These are phyloP conservation scores for Avahi laniger DNA, from an alignment of 2,797 vertebrate species.

Conservation along the genomic window DNA sequence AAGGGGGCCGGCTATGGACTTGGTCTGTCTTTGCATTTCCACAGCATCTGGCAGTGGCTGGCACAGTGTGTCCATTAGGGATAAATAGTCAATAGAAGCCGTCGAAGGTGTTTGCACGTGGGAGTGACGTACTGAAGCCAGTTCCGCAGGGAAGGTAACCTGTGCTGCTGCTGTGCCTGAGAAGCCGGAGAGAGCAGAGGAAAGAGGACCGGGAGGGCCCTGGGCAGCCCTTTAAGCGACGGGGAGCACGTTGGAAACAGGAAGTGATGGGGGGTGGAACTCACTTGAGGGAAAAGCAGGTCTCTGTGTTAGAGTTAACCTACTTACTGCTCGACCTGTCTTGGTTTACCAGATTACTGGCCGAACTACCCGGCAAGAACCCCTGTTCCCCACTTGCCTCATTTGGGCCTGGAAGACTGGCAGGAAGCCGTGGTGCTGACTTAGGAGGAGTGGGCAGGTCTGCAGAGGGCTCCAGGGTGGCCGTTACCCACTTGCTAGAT, in stretches of 20 bases:
- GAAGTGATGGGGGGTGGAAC: not conserved
- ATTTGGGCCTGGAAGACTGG: not conserved
- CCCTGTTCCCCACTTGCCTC: not conserved
- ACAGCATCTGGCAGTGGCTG: not conserved
- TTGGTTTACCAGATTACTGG: not conserved
- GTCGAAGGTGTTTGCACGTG: not conserved
- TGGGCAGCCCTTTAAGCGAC: not conserved
- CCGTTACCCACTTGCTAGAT: not conserved
- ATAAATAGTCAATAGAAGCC: not conserved
- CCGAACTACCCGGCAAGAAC: not conserved
- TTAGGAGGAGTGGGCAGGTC: not conserved
- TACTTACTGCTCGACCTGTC: too few species aligned
- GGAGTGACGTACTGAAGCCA: fast-evolving
- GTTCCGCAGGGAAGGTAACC: not conserved
- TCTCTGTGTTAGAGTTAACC: not conserved
- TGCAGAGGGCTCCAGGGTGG: not conserved
- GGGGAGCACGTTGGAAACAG: not conserved
- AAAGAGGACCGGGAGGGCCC: too few species aligned
- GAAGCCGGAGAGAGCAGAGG: not conserved
- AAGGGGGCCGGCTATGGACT: not conserved
- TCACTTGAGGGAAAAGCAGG: not conserved
- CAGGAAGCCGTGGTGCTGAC: not conserved
- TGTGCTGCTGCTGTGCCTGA: not conserved
- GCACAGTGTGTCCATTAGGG: not conserved
- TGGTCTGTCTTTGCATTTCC: not conserved